phyloP scores from a whole-genome alignment of 2,113 vertebrate genomes.

The Amblyopsis rosae region DNA sequence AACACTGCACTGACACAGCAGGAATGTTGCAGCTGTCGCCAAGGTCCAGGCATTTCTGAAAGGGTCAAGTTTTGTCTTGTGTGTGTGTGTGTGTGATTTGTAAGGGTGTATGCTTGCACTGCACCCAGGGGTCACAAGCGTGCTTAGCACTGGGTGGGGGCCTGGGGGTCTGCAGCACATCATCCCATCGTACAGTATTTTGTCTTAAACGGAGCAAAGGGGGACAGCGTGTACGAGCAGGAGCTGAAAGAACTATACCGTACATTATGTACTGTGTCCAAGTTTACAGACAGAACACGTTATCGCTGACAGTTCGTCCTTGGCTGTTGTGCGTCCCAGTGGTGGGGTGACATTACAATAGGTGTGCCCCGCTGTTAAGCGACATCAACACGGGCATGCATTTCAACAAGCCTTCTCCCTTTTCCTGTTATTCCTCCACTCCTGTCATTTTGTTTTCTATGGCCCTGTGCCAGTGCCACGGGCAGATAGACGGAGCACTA shows the following conservation, averaged over 20 bases:
- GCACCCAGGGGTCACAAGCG: constrained; percentile 60
- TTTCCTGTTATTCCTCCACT: constrained; percentile 77
- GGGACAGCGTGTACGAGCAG: neutral
- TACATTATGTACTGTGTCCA: too few relatives aligned
- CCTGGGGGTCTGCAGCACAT: constrained; percentile 31
- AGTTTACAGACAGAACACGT: constrained; percentile 29
- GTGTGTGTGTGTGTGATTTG: constrained; percentile 18
- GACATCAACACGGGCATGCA: constrained; percentile 71
- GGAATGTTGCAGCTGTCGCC: constrained; percentile 82
- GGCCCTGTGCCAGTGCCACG: constrained; percentile 60
- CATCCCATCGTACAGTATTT: neutral
- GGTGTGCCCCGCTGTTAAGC: constrained; percentile 69
- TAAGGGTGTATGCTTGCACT: constrained; percentile 16
- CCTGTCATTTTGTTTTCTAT: constrained; percentile 65
- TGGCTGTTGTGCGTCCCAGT: constrained; percentile 39
- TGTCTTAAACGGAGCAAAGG: neutral
- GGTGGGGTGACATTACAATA: constrained; percentile 61
- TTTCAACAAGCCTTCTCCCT: constrained; percentile 73
- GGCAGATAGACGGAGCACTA: constrained; percentile 60
- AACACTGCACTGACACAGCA: constrained; percentile 61
- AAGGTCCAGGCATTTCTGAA: constrained; percentile 64
- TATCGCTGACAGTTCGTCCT: constrained; percentile 45
- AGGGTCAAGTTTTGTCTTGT: constrained; percentile 29
- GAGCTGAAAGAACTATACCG: too few relatives aligned
- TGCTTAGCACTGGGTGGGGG: constrained; percentile 27